A percentile compares a stretch with the other conserved stretches of the same genome.
phyloP scores from a whole-genome alignment of 2,888 invertebrate species.

The Sylvicola cinctus region DNA sequence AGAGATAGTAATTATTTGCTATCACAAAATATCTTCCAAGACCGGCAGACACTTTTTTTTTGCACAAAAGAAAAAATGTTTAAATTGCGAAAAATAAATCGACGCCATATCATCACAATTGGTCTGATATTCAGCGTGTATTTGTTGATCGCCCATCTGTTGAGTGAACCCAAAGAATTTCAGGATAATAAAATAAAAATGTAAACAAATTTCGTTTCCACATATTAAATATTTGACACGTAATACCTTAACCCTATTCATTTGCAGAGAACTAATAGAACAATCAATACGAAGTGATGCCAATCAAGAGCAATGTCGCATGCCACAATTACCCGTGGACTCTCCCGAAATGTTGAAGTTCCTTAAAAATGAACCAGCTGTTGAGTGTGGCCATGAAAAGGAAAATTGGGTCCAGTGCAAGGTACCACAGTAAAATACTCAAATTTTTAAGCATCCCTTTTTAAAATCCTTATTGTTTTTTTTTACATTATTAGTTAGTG shows the following conservation, averaged over 20 bases:
- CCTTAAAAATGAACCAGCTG: conserved; percentile 35
- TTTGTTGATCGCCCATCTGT: conserved; percentile 6
- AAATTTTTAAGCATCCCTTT: too few species aligned
- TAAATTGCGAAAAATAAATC: conserved; percentile 8
- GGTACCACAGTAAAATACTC: too few species aligned
- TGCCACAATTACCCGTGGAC: conserved; percentile 41
- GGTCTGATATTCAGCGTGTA: conserved; percentile 7
- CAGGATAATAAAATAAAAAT: conserved; percentile 12
- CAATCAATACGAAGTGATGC: conserved; percentile 25
- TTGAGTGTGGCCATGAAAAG: conserved; percentile 38
- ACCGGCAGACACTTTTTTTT: too few species aligned
- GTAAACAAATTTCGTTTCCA: background rate
- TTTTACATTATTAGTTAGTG: conserved; percentile 13
- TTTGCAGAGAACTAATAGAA: conserved; percentile 26
- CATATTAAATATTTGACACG: too few species aligned
- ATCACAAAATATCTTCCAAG: too few species aligned
- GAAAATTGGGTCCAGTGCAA: conserved; percentile 60
- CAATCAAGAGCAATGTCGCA: conserved; percentile 34
- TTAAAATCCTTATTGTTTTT: background rate
- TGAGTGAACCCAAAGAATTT: conserved; percentile 9
- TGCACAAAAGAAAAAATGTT: too few species aligned
- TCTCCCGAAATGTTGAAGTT: conserved; percentile 56
- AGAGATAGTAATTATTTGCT: too few species aligned
- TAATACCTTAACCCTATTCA: conserved; percentile 4
- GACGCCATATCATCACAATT: conserved; percentile 7